Conservation (phyloP, 2,888 invertebrate species). For the Aelia acuminata region DNA sequence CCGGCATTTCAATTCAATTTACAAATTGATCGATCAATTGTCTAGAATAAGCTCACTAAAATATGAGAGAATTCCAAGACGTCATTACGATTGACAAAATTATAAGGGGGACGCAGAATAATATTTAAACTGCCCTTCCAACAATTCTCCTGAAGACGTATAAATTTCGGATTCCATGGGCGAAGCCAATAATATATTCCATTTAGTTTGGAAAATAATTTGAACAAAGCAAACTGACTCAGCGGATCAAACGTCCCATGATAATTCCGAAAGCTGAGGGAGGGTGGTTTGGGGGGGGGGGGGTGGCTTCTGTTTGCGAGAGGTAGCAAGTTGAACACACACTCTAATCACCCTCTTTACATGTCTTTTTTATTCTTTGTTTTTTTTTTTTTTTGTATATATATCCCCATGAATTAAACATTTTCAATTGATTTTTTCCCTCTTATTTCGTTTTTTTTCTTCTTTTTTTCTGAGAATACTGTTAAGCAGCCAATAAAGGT, state of each 20-base stretch:
- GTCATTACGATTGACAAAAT: no score
- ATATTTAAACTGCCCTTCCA: background rate
- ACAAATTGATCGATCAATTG: no score
- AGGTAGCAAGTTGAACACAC: slow-evolving; percentile 23
- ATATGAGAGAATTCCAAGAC: no score
- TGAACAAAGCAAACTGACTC: slow-evolving; percentile 22
- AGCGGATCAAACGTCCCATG: slow-evolving; percentile 16
- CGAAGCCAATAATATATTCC: slow-evolving; percentile 9
- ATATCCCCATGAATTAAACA: slow-evolving; percentile 34
- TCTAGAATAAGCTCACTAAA: no score
- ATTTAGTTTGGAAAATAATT: slow-evolving; percentile 12
- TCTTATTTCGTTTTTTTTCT: background rate
- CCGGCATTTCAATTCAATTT: no score
- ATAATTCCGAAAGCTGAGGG: slow-evolving; percentile 1
- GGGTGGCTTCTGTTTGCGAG: background rate
- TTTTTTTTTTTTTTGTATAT: background rate
- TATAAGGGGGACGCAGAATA: no score
- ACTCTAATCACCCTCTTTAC: slow-evolving; percentile 33
- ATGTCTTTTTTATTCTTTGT: background rate
- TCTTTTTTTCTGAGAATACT: background rate
- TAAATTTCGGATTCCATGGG: background rate
- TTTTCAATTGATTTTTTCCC: slow-evolving; percentile 2
- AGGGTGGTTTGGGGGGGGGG: background rate
- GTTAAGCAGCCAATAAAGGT: background rate
- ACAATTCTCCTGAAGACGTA: background rate